Conservation (phyloP, 2,797 vertebrate genomes). For the Clamator glandarius region DNA sequence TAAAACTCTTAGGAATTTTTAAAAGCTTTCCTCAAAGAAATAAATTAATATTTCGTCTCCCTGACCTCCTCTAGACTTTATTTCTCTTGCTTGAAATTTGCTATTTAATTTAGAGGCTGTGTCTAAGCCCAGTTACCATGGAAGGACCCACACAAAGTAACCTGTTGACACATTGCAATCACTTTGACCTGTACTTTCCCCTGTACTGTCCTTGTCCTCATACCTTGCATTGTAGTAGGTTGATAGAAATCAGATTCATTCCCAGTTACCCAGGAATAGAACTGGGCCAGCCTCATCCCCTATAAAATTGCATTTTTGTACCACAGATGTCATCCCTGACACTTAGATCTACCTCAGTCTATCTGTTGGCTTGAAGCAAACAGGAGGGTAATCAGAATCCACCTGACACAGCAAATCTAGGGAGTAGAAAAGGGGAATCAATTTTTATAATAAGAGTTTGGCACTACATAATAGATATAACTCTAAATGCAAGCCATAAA, state of each 20-base stretch:
- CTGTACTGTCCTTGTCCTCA: neutral
- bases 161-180: neutral
- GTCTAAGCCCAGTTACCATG: accelerated
- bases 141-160: neutral
- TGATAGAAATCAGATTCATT: neutral
- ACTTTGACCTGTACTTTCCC: neutral
- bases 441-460: conserved; percentile 66
- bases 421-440: conserved; percentile 49
- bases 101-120: neutral
- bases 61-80: neutral
- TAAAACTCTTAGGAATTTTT: neutral
- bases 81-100: neutral
- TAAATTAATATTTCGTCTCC: neutral
- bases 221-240: neutral
- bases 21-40: neutral
- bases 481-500: conserved; percentile 64
- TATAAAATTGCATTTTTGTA: neutral
- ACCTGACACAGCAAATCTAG: conserved; percentile 56
- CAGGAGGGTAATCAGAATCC: conserved; percentile 22
- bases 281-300: neutral
- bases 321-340: neutral
- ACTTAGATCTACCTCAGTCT: conserved; percentile 15
- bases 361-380: conserved; percentile 26
- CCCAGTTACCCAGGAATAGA: neutral
- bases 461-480: conserved; percentile 60